Base-by-base conservation (phyloP, 2,113 vertebrate species). In the Donacobius atricapilla region DNA sequence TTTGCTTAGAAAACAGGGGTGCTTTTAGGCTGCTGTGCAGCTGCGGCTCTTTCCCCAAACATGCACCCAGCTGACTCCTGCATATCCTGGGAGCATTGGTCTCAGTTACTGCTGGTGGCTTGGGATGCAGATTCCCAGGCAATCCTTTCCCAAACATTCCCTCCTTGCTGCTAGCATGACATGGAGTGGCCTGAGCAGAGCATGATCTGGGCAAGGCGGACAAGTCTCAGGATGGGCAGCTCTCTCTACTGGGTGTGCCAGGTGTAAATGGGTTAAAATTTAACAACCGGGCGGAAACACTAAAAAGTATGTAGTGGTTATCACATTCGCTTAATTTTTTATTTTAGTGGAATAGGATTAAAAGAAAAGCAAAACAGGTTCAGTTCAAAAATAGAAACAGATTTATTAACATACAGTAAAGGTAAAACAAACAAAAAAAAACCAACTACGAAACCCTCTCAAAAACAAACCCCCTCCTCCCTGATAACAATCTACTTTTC, bases 31-130 rank as follows among this genome's bases (percentile, higher is more conserved):
- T 42, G 51, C 35, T 0, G 0, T 58, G 70, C n/a, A 33, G n/a
- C 25, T 2, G 4, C 2, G 3, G 12, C 47, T 56, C 51, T 61
- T 54, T 12, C 13, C 28, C 13, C 4, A 69, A 2, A 16, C 2
- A 0, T 2, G 17, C 42, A 4, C 9, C 1, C 2, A 19, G 31
- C 15, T 0, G 7, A 4, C 21, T n/a, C 23, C 51, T 21, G 51
- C 0, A 0, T 50, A 4, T 35, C 8, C 11, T 61, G 30, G 57
- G 30, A 57, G 13, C 0, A 2, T 6, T 42, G 21, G 10, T 63
- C 19, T 9, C 47, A 10, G 15, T 57, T 30, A 1, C 39, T 35
- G n/a, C 69, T 3, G 2, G 12, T 39, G 54, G 39, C 24, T 54
- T 42, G 64, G 42, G 16, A 7, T 57, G 42, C 13, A 8, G 1